phyloP scores from a whole-genome alignment of 1,140 invertebrate genomes.

The Contarinia nasturtii region DNA sequence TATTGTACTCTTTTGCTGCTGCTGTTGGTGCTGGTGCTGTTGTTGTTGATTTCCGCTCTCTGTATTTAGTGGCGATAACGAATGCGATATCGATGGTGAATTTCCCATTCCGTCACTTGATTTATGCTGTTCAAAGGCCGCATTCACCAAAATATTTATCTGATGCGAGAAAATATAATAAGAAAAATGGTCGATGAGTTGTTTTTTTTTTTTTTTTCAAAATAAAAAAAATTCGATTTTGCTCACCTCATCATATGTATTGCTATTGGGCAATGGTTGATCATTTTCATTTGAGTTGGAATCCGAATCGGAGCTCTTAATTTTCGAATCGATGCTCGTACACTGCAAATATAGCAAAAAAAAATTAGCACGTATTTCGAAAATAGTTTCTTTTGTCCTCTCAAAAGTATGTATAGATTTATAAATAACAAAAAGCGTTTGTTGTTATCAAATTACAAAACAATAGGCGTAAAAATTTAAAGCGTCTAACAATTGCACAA shows the following conservation, averaged over 20 bases:
- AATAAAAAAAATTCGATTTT: not conserved
- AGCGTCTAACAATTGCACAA: too few relatives aligned
- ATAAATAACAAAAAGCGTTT: too few relatives aligned
- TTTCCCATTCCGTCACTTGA: not conserved
- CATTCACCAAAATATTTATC: constrained; percentile 5
- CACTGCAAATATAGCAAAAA: not conserved
- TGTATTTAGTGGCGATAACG: not conserved
- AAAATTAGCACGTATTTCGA: too few relatives aligned
- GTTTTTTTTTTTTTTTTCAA: too few relatives aligned
- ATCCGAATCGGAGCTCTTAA: not conserved
- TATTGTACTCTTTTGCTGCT: constrained; percentile 14
- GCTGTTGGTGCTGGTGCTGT: not conserved
- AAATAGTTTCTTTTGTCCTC: too few relatives aligned
- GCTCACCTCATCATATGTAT: constrained; percentile 3
- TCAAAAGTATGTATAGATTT: too few relatives aligned
- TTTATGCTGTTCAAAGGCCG: constrained; percentile 2
- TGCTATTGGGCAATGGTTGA: not conserved
- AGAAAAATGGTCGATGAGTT: not conserved
- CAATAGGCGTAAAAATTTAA: too few relatives aligned
- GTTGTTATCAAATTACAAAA: too few relatives aligned
- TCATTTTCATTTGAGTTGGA: not conserved
- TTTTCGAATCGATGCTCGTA: not conserved
- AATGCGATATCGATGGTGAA: not conserved
- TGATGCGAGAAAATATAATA: constrained; percentile 1
- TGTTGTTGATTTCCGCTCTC: constrained; percentile 16